Percentiles rank a stretch among this genome's conserved stretches.
These are phyloP conservation scores for Muntiacus reevesi DNA, from an alignment of 2,113 vertebrate species.

Conservation along the genomic window DNA sequence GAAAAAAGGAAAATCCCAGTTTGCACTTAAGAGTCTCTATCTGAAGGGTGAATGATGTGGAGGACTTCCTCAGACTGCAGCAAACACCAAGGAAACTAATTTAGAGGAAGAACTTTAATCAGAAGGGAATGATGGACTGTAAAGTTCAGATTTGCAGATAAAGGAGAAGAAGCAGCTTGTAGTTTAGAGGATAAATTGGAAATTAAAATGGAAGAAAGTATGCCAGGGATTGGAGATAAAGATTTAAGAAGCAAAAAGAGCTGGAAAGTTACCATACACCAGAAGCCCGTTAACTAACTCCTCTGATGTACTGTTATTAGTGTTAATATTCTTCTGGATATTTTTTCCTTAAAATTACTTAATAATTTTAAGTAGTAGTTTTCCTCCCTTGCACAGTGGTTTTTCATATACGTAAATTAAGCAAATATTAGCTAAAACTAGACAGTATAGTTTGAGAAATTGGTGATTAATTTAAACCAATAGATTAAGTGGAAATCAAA, in stretches of 20 bases:
- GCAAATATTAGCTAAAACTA: neutral
- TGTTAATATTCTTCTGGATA: neutral
- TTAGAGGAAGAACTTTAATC: neutral
- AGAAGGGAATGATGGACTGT: neutral
- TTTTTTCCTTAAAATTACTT: neutral
- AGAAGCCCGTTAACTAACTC: neutral
- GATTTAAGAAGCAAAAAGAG: neutral
- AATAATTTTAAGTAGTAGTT: neutral
- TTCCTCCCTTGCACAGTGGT: neutral
- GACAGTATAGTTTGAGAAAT: neutral
- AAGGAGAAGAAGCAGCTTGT: neutral
- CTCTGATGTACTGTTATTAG: neutral
- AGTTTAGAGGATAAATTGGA: neutral
- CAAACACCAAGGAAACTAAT: neutral
- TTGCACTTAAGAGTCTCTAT: neutral
- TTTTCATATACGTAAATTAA: neutral
- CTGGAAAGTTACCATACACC: neutral
- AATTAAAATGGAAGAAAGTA: neutral
- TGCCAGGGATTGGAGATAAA: neutral
- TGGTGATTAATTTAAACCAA: neutral
- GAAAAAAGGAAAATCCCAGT: neutral
- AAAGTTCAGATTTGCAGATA: neutral
- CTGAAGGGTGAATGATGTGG: neutral
- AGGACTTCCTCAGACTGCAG: neutral
- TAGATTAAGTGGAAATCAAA: neutral